Conservation (phyloP, 2,797 vertebrate species). For the Scleropages formosus region DNA sequence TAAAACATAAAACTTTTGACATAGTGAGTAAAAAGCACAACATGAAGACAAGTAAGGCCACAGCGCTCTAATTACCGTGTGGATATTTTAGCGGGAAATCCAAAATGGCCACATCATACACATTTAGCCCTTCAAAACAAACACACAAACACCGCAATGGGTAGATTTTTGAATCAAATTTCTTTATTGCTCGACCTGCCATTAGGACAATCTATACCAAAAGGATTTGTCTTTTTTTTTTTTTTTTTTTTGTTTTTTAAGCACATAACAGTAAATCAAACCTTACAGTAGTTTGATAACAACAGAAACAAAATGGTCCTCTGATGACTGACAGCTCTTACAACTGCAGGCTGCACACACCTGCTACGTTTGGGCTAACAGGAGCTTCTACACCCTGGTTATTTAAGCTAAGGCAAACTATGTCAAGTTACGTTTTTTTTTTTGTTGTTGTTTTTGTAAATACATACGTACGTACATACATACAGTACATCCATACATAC, state of each 20-base stretch:
- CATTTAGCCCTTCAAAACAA: background rate
- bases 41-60: too few species aligned
- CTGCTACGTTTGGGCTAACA: constrained; percentile 71
- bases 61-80: constrained; percentile 3
- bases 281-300: constrained; percentile 75
- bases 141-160: background rate
- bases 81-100: background rate
- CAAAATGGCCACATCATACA: background rate
- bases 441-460: constrained; percentile 44
- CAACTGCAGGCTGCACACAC: constrained; percentile 66
- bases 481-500: constrained; percentile 33
- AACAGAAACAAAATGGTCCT: constrained; percentile 91
- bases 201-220: constrained; percentile 96
- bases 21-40: too few species aligned
- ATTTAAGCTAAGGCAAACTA: constrained; percentile 83
- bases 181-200: constrained; percentile 90
- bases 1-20: too few species aligned
- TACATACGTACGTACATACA: constrained; percentile 54
- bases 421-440: constrained; percentile 21
- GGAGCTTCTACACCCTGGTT: constrained; percentile 74
- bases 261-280: constrained; percentile 90
- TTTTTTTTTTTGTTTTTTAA: constrained; percentile 68
- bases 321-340: constrained; percentile 74
- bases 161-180: constrained; percentile 43
- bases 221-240: too few species aligned